Base-by-base conservation (phyloP, 2,113 vertebrate genomes). In the Rhizomys pruinosus region DNA sequence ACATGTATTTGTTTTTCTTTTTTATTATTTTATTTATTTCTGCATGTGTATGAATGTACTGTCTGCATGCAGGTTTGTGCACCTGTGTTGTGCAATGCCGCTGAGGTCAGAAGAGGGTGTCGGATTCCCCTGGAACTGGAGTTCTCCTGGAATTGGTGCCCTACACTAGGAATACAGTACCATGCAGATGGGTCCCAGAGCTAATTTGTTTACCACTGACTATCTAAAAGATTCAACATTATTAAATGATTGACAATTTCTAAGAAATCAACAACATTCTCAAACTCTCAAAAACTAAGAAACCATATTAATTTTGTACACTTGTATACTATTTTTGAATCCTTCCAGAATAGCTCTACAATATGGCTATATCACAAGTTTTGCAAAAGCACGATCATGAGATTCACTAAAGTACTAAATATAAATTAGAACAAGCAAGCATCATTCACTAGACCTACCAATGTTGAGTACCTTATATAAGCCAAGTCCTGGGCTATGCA, bases 271-370 rank as follows among this genome's bases (percentile, higher is more conserved):
- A 34, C 17, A 91, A 74, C 39, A 76, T 27, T 55, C n/a, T n/a
- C 17, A 15, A 78, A 47, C 34, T 66, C 59, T 71, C 52, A 61
- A 91, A 80, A 76, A 42, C 19, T 12, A 32, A 92, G 73, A 78
- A 69, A 71, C 61, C 44, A 86, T 47, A 86, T 66, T 84, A 84
- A 74, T 78, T 86, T 69, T 78, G 12, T 69, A 92, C 63, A 77
- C 78, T 92, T 71, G 15, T 61, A 59, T 86, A 29, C 39, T 69
- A 86, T 86, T 92, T 92, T 71, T 82, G 86, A 72, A 78, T 59
- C 78, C 37, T 17, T 86, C 37, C 39, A 59, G 52, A 92, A 78
- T 92, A 77, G 85, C 90, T 92, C 63, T 59, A 16, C 73, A 86
- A 42, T 69, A 57, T 77, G 61, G 42, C 68, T 84, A 63, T 63